Base-by-base conservation (phyloP, 2,888 invertebrate species). In the Syrphus vitripennis region DNA sequence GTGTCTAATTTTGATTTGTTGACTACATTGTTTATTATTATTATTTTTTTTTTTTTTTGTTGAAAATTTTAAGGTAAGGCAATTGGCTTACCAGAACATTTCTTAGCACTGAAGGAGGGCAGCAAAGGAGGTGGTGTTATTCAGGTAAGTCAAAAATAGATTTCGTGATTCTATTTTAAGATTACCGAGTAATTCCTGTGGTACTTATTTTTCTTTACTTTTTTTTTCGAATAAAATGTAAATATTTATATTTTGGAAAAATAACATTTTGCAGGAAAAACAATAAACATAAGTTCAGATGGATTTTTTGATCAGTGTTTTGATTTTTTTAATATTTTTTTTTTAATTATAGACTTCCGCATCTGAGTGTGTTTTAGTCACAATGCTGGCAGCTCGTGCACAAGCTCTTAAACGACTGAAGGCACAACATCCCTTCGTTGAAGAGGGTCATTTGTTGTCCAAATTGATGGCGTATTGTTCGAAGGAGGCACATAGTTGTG, bases 61-160 rank as follows among this genome's bases (percentile, higher is more conserved):
- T 9, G 3, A 21, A 24, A 31, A 71, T 34, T 67, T 90, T 16
- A 90, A 96, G 96, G 96, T 63, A 97, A 96, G 93, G 97, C 97
- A n/a, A 98, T 99, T 88, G 98, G 98, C 1, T 93, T 99, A 70
- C 98, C 98, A 0, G 95, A 96, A 88, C 95, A 96, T 71, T 99
- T 99, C 93, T 93, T 98, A 89, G 96, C 97, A 9, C 94, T 96
- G 71, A 95, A 95, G 89, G 95, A 97, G 91, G 96, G 96, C 48
- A 97, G 98, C 91, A 95, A 95, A 90, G 98, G 98, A 1, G 98
- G 98, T 59, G 98, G 98, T 55, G 98, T 98, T 5, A 97, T 98
- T 90, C 97, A 98, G 95, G 98, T 97, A 93, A 67, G 19, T 21
- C 92, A 89, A 70, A 70, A 70, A 78, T 79, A 59, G 72, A 53